Base-by-base conservation (phyloP, 2,113 vertebrate genomes). In the Oreamnos americanus region DNA sequence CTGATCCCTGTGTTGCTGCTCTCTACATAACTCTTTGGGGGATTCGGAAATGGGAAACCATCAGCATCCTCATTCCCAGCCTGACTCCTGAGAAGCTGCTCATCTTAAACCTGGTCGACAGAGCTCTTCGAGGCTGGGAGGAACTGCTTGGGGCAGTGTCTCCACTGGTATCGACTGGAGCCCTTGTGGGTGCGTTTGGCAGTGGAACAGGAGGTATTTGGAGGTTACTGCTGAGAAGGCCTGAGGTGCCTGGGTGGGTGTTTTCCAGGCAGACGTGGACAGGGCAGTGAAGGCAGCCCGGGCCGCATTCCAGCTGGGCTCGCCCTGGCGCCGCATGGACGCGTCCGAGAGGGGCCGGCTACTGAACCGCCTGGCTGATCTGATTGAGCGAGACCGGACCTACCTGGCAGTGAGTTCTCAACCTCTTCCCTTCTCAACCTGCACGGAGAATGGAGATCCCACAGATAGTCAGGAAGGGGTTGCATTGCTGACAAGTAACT, bases 261-360 rank as follows among this genome's bases (percentile, higher is more conserved):
- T 98, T 97, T 85, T 64, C 97, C 96, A 99, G 99, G 99, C 98
- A 4, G 99, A 99, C 2, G 99, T 99, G 62, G 99, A 99, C 93
- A 99, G 98, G 97, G 99, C 99, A 0, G 99, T 99, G 14, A 98
- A 99, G 93, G 99, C 99, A 11, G 99, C 99, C 45, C 98, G 91
- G 57, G 98, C 99, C 0, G 99, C 99, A 2, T 99, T 99, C 98
- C 99, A 97, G 96, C 97, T 99, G 92, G 99, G 99, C 39, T 99
- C 99, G 0, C 99, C 99, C 8, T 99, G 99, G 99, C 99, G 99
- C 97, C 99, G 99, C 91, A 99, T 99, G 99, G 99, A 99, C 0
- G 99, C 99, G 0, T 99, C 99, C 0, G 98, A 99, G 0, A 99
- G 99, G 0, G 99, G 99, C 64, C 98, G 99, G 53, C 99, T 99